Evolutionary conservation across 2,113 vertebrate species (phyloP).

Genomic region (Lophura nycthemera): DNA sequence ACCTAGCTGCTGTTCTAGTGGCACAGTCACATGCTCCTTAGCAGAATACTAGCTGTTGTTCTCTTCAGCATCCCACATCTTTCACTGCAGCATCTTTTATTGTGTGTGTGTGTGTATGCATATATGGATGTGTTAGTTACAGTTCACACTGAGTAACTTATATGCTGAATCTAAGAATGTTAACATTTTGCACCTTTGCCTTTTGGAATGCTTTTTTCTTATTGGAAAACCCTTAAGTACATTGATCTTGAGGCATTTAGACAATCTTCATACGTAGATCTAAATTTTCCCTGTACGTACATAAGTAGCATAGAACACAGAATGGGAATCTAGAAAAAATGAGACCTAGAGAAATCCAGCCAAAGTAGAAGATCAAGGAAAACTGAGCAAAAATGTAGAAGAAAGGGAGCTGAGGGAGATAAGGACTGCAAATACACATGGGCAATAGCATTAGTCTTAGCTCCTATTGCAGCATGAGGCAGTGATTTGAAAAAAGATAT

Average conservation of each 20-base stretch:
- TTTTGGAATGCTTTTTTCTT: not conserved
- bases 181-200: not conserved
- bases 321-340: not conserved
- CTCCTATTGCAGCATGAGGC: not conserved
- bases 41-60: not conserved
- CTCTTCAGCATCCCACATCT: not conserved
- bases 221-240: not conserved
- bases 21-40: not conserved
- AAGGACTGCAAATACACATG: not conserved
- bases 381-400: not conserved
- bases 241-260: not conserved
- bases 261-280: not conserved
- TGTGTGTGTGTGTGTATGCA: too few species aligned
- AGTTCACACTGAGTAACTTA: not conserved
- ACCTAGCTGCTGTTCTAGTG: not conserved
- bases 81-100: not conserved
- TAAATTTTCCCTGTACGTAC: not conserved
- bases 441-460: not conserved
- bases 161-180: not conserved
- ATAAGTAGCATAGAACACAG: not conserved
- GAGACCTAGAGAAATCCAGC: not conserved
- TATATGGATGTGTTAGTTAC: too few species aligned
- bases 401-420: not conserved
- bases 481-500: constrained; percentile 26
- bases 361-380: not conserved